Percentiles rank a stretch among this genome's conserved stretches.
phyloP scores from a whole-genome alignment of 2,797 vertebrate species.

The Luscinia megarhynchos region DNA sequence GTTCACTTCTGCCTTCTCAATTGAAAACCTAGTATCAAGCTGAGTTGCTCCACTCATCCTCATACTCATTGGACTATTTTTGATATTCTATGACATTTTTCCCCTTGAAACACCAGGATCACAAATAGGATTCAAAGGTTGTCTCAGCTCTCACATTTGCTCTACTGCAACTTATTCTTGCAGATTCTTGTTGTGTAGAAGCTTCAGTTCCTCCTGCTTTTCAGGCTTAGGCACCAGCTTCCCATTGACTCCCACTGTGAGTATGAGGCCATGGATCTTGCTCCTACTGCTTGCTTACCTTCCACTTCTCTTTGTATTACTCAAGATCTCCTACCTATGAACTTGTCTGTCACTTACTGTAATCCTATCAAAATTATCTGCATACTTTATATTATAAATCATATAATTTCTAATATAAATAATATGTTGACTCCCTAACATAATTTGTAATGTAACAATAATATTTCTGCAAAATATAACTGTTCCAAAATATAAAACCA shows the following conservation, averaged over 20 bases:
- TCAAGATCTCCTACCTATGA: not conserved
- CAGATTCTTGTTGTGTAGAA: not conserved
- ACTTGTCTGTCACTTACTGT: not conserved
- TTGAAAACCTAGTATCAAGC: not conserved
- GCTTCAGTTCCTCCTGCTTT: not conserved
- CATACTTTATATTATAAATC: not conserved
- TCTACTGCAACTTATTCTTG: not conserved
- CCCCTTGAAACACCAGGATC: not conserved
- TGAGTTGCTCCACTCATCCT: not conserved
- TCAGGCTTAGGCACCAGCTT: not conserved
- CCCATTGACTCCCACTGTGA: not conserved
- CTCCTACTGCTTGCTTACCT: not conserved
- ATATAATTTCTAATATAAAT: not conserved
- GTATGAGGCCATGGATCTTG: not conserved
- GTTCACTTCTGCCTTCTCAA: not conserved
- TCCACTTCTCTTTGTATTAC: not conserved
- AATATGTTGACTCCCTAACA: not conserved
- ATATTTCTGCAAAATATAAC: not conserved
- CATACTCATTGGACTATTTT: not conserved
- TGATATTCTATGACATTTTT: not conserved
- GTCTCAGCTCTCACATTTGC: not conserved
- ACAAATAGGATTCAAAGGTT: not conserved
- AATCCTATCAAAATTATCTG: not conserved
- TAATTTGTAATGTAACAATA: not conserved
- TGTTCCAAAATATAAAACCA: not conserved